Percentiles rank a stretch among this genome's conserved stretches.
These are phyloP conservation scores for Tholera decimalis DNA, from an alignment of 2,888 invertebrate species.

Conservation along the genomic window DNA sequence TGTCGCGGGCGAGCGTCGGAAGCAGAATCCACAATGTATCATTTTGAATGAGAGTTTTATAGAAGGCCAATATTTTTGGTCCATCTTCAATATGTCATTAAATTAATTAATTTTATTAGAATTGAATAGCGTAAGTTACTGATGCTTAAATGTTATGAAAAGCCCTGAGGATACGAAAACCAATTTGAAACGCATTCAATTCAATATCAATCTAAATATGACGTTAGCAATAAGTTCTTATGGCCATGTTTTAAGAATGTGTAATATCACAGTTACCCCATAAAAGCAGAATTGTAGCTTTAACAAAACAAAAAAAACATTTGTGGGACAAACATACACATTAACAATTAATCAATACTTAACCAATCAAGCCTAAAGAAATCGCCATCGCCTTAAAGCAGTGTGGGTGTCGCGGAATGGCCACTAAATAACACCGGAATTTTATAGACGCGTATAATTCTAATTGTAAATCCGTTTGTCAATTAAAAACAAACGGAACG, in stretches of 20 bases:
- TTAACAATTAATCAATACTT: conserved; percentile 40
- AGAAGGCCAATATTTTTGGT: not conserved
- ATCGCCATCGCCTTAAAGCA: conserved; percentile 57
- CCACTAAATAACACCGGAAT: conserved; percentile 62
- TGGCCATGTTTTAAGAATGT: not conserved
- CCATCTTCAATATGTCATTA: conserved; percentile 10
- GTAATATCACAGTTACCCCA: not conserved
- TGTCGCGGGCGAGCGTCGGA: no score
- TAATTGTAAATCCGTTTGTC: conserved; percentile 73
- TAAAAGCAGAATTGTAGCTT: not conserved
- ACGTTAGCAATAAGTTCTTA: not conserved
- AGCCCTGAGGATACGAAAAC: conserved; percentile 21
- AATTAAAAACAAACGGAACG: conserved; percentile 75
- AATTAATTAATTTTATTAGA: conserved; percentile 28
- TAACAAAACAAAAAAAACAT: conserved; percentile 7
- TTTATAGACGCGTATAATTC: conserved; percentile 62
- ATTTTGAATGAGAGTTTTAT: conserved; percentile 21
- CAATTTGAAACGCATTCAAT: conserved; percentile 10
- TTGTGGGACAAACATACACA: conserved; percentile 24
- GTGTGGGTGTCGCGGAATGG: conserved; percentile 73
- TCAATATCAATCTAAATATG: not conserved
- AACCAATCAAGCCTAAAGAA: conserved; percentile 32
- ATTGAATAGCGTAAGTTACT: not conserved
- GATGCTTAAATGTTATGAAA: conserved; percentile 11
- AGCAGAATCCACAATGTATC: conserved; percentile 21